A percentile compares a stretch with the other conserved stretches of the same genome.
Evolutionary conservation across 2,888 invertebrate species (phyloP).

Genomic region (Epirrita christyi): DNA sequence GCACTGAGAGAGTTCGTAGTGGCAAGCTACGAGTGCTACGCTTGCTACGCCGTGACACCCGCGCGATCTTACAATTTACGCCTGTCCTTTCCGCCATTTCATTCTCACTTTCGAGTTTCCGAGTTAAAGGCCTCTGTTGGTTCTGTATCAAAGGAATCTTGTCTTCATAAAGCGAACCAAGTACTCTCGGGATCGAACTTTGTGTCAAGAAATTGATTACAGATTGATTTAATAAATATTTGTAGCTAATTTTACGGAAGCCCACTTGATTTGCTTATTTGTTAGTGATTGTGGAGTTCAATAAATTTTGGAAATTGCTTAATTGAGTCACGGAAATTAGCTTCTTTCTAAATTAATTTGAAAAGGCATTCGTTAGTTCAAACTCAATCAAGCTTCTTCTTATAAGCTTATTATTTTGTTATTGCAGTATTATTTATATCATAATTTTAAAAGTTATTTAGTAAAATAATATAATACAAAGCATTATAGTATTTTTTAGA

Average conservation of each 20-base stretch:
- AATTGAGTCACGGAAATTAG: not conserved
- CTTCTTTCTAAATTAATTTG: too few relatives aligned
- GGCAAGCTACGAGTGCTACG: not conserved
- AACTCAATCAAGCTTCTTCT: too few relatives aligned
- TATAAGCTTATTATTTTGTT: too few relatives aligned
- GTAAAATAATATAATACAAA: too few relatives aligned
- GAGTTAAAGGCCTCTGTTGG: not conserved
- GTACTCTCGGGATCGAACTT: slow-evolving; percentile 22
- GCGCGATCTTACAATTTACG: not conserved
- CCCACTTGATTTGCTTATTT: slow-evolving; percentile 5
- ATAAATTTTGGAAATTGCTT: slow-evolving; percentile 12
- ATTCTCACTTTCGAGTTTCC: slow-evolving; percentile 5
- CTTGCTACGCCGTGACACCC: not conserved
- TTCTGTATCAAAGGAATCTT: slow-evolving; percentile 4
- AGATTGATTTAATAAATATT: slow-evolving; percentile 24
- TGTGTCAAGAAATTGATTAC: slow-evolving; percentile 20
- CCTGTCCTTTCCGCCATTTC: not conserved
- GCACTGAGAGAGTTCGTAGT: not conserved
- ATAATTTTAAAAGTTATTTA: too few relatives aligned
- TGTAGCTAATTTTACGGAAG: slow-evolving; percentile 16
- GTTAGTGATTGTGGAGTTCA: slow-evolving; percentile 12
- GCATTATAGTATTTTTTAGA: too few relatives aligned
- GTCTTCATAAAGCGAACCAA: slow-evolving; percentile 33
- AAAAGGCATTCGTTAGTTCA: too few relatives aligned
- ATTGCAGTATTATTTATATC: too few relatives aligned